A percentile compares a stretch with the other conserved stretches of the same genome.
Conservation (phyloP, 2,113 vertebrate species). For the Platycercus adscitus region DNA sequence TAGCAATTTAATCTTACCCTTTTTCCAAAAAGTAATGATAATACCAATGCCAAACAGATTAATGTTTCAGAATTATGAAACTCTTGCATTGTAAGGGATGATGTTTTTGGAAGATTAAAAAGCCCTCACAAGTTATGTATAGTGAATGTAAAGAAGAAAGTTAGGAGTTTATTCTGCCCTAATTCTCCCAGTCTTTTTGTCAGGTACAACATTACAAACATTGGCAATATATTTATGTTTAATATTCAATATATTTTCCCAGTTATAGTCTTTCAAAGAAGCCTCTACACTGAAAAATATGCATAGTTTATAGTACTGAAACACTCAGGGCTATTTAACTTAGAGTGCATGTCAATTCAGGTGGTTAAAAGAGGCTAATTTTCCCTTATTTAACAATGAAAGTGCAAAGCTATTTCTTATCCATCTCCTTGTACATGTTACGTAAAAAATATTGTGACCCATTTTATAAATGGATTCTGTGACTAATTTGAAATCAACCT, state of each 20-base stretch:
- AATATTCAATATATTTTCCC: neutral
- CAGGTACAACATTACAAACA: neutral
- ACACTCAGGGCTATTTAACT: neutral
- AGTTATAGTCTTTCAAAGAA: neutral
- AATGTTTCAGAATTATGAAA: neutral
- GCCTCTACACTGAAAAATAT: neutral
- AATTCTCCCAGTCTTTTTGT: neutral
- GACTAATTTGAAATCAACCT: neutral
- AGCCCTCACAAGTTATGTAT: neutral
- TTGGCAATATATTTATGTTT: neutral
- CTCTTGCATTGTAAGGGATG: neutral
- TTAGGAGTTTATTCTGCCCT: neutral
- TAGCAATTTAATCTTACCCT: neutral
- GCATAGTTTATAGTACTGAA: neutral
- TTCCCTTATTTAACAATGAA: neutral
- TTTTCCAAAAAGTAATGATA: neutral
- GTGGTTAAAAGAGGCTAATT: neutral
- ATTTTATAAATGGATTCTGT: neutral
- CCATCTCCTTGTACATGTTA: neutral
- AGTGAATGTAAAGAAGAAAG: neutral
- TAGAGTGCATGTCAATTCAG: neutral
- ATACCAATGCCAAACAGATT: neutral
- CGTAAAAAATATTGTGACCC: neutral
- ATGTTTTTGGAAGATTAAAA: neutral
- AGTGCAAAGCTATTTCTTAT: neutral